These are phyloP conservation scores for Patella vulgata DNA, from an alignment of 1,140 invertebrate species.

Conservation along the genomic window DNA sequence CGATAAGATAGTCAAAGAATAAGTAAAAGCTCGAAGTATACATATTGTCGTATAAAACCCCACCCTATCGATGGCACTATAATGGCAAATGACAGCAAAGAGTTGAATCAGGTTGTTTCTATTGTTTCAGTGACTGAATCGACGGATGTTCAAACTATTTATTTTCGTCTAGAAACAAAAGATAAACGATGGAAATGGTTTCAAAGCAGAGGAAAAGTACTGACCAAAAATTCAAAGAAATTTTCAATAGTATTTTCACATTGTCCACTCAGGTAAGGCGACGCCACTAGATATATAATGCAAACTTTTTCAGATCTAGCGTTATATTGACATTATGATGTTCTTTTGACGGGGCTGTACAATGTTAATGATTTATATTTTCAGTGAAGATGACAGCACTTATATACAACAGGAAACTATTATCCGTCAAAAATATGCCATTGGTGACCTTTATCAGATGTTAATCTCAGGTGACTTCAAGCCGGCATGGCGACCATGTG, in stretches of 20 bases:
- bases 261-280: slow-evolving; percentile 50
- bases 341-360: no score
- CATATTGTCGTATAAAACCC: no score
- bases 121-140: slow-evolving; percentile 50
- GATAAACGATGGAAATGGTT: slow-evolving; percentile 47
- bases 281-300: background rate
- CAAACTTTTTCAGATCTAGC: background rate
- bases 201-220: slow-evolving; percentile 48
- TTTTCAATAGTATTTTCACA: slow-evolving; percentile 58
- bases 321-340: background rate
- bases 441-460: slow-evolving; percentile 35
- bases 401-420: slow-evolving; percentile 52
- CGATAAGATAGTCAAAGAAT: no score
- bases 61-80: no score
- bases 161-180: slow-evolving; percentile 45
- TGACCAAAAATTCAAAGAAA: slow-evolving; percentile 56
- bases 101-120: no score
- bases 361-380: slow-evolving; percentile 7
- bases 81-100: no score
- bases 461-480: slow-evolving; percentile 15
- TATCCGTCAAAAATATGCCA: slow-evolving; percentile 36
- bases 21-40: no score
- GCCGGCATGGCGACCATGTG: background rate
- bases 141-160: slow-evolving; percentile 52
- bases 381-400: slow-evolving; percentile 50